Evolutionary conservation across 2,113 vertebrate species (phyloP).

Genomic region (Raphicerus campestris): DNA sequence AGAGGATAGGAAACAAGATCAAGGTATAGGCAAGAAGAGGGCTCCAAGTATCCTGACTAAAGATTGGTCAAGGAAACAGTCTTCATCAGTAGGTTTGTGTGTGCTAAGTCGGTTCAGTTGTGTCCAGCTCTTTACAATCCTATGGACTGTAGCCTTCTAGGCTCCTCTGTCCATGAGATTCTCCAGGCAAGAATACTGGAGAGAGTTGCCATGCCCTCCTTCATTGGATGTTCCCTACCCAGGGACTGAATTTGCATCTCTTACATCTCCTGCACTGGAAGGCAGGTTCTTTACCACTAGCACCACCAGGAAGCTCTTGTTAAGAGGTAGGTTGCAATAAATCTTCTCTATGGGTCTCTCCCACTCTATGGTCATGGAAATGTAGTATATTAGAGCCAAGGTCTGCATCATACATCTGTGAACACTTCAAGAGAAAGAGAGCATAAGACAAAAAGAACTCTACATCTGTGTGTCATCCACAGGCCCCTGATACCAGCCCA

Average conservation of each 20-base stretch:
- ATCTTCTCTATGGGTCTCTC: background rate
- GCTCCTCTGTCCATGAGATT: background rate
- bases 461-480: background rate
- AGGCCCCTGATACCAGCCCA: background rate
- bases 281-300: background rate
- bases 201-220: background rate
- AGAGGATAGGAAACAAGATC: background rate
- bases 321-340: background rate
- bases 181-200: background rate
- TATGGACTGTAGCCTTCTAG: background rate
- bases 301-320: background rate
- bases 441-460: background rate
- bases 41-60: background rate
- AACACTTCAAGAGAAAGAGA: background rate
- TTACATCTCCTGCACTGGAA: background rate
- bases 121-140: background rate
- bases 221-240: background rate
- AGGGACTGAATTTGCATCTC: background rate
- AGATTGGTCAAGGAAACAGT: background rate
- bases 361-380: background rate
- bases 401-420: background rate
- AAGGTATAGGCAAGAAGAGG: background rate
- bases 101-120: background rate
- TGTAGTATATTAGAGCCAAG: background rate
- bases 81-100: background rate